A percentile compares a stretch with the other conserved stretches of the same genome.
Conservation (phyloP, 2,797 vertebrate species). For the Coccyzus lansbergi region DNA sequence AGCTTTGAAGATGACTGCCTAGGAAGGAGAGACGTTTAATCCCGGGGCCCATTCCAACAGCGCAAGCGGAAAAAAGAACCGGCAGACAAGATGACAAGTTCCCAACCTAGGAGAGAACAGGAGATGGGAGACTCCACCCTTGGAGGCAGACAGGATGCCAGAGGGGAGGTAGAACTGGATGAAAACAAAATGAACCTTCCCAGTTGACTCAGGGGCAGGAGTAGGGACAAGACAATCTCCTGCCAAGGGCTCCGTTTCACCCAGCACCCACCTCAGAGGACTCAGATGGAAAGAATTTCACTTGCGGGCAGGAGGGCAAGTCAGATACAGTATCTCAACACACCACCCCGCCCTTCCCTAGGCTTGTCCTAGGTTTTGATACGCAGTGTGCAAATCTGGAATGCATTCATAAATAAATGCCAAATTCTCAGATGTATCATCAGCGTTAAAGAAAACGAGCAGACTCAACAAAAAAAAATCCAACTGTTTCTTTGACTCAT, state of each 20-base stretch:
- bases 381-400: slow-evolving; percentile 23
- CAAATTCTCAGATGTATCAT: slow-evolving; percentile 25
- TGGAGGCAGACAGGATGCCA: neutral
- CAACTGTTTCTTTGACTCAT: slow-evolving; percentile 45
- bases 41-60: neutral
- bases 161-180: neutral
- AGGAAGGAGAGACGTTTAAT: neutral
- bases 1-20: fast-evolving
- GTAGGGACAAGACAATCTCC: slow-evolving; percentile 17
- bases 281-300: slow-evolving; percentile 67
- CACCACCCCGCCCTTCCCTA: slow-evolving; percentile 13
- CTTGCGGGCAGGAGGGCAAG: slow-evolving; percentile 45
- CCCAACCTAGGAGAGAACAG: neutral
- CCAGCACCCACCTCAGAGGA: slow-evolving; percentile 35
- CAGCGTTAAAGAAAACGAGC: slow-evolving; percentile 40
- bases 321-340: slow-evolving; percentile 43
- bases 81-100: neutral
- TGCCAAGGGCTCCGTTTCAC: slow-evolving; percentile 8
- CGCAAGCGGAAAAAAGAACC: neutral
- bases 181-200: neutral
- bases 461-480: slow-evolving; percentile 46
- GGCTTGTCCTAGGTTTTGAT: slow-evolving; percentile 23
- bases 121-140: neutral
- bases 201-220: neutral
- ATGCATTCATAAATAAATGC: slow-evolving; percentile 55